phyloP scores from a whole-genome alignment of 2,113 vertebrate genomes.

The Phrynocephalus versicolor region DNA sequence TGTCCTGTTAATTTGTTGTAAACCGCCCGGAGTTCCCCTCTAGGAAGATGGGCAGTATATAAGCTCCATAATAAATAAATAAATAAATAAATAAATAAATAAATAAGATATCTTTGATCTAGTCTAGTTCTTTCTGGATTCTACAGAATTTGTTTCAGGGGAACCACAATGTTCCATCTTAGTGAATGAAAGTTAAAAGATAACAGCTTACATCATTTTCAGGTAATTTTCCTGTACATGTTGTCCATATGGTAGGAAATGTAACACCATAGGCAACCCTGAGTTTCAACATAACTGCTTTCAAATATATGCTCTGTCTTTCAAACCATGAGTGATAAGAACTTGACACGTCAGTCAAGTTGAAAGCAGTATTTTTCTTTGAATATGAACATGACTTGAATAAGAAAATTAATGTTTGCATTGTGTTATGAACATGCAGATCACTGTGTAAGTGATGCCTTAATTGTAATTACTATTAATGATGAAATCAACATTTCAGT shows the following conservation, averaged over 20 bases:
- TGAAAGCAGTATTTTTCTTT: conserved; percentile 54
- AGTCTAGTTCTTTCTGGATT: too few relatives aligned
- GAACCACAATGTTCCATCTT: too few relatives aligned
- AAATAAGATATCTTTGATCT: too few relatives aligned
- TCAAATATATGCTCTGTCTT: conserved; percentile 35
- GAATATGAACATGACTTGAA: conserved; percentile 39
- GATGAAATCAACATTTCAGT: conserved; percentile 59
- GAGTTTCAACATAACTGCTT: conserved; percentile 12
- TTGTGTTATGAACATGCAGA: conserved; percentile 47
- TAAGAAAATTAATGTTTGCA: conserved; percentile 55
- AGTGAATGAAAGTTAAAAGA: too few relatives aligned
- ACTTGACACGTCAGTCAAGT: conserved; percentile 51
- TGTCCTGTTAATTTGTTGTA: too few relatives aligned
- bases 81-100: too few relatives aligned
- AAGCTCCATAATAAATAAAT: too few relatives aligned
- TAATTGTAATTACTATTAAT: conserved; percentile 55
- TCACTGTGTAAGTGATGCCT: conserved; percentile 43
- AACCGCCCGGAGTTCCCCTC: too few relatives aligned
- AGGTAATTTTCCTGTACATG: neutral
- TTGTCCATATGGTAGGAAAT: neutral
- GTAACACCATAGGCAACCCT: neutral
- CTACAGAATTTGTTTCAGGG: too few relatives aligned
- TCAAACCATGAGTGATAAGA: conserved; percentile 33
- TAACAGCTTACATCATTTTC: neutral
- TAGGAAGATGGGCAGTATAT: too few relatives aligned